Evolutionary conservation across 2,797 vertebrate species (phyloP), one percentile per base, ranked within the genome.

Genomic region (Pterois miles): DNA sequence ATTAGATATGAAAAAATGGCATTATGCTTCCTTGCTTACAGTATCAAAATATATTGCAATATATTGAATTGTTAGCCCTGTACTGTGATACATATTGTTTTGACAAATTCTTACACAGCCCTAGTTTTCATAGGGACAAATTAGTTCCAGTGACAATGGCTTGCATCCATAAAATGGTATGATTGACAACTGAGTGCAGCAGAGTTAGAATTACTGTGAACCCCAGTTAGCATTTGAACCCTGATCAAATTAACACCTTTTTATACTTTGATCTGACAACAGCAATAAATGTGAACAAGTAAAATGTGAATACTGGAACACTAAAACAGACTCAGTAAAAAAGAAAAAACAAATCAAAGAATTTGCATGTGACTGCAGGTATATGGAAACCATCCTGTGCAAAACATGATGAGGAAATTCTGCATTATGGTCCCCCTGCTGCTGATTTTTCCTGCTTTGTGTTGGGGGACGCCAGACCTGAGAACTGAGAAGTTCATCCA

Each of bases 381-480:
- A 3, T 13, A 13, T 2, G 22, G 50, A 48, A 53, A 12, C 13
- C 2, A 27, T 57, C 43, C 22, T n/a, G 14, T 57, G 31, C 4
- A 27, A 46, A 66, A 23, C 33, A 82, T 57, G 29, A 29, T 50
- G 50, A 68, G 6, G 63, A 65, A 23, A 8, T 48, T n/a, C 22
- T 40, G 5, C 31, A 3, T 57, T 33, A 38, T 67, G 8, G 13
- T 58, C 2, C 8, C 2, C 13, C 71, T 75, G 36, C 46, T 78
- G 65, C 54, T 83, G 18, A 25, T 65, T 4, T 14, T 79, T 33
- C 34, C 25, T 63, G 29, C 59, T 59, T 54, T 18, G 11, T 62
- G 27, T n/a, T n/a, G 13, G 4, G 1, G 6, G 3, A 2, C 1
- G 0, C 1, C 0, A 22, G 6, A 2, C 11, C 53, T 60, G 53